Percentiles rank a stretch among this genome's conserved stretches.
These are phyloP conservation scores for Gadus macrocephalus DNA, from an alignment of 2,113 vertebrate genomes.

Conservation along the genomic window DNA sequence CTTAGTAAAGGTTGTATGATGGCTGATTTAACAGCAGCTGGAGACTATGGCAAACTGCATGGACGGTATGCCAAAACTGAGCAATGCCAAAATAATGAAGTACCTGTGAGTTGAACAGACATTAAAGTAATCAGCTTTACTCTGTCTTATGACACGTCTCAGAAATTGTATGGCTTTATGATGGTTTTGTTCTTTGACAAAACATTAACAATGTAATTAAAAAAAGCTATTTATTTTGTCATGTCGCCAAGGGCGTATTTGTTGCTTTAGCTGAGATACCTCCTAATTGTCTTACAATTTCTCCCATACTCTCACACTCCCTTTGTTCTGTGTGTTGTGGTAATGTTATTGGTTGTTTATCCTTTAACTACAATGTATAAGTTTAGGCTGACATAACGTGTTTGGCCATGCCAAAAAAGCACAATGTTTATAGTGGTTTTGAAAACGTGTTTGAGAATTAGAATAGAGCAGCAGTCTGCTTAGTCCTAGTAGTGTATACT, in stretches of 20 bases:
- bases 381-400: constrained; percentile 32
- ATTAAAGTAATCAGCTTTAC: constrained; percentile 9
- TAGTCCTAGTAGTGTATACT: constrained; percentile 52
- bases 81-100: constrained; percentile 17
- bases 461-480: constrained; percentile 45
- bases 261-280: constrained; percentile 53
- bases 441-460: constrained; percentile 48
- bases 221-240: constrained; percentile 64
- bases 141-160: constrained; percentile 63
- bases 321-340: constrained; percentile 51
- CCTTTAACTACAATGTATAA: constrained; percentile 48
- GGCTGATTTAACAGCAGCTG: constrained; percentile 38
- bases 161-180: constrained; percentile 50
- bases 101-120: constrained; percentile 55
- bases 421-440: constrained; percentile 55
- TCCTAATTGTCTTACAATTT: constrained; percentile 38
- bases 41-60: constrained; percentile 47
- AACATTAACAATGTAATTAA: constrained; percentile 33
- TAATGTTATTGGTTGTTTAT: constrained; percentile 44
- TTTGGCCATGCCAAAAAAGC: constrained; percentile 45
- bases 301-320: constrained; percentile 23
- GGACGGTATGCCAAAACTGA: constrained; percentile 33
- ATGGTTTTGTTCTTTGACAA: constrained; percentile 35
- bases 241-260: constrained; percentile 48
- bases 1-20: constrained; percentile 55